Evolutionary conservation across 2,888 invertebrate genomes (phyloP), one percentile per base, ranked within the genome.

Genomic region (Endomychus coccineus): DNA sequence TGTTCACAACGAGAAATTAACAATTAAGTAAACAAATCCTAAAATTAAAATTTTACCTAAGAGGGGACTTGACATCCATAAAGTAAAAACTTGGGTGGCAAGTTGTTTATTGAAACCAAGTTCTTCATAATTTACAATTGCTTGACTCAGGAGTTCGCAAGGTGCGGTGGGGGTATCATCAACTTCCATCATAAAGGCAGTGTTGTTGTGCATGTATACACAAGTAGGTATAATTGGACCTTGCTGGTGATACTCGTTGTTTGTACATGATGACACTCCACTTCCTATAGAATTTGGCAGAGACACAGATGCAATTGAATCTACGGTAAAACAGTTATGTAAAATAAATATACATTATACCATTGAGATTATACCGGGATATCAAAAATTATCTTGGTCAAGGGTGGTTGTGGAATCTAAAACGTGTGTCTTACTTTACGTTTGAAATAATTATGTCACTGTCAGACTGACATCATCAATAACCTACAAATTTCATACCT

Each of bases 31-130:
- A n/a, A n/a, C n/a, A n/a, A n/a, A n/a, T n/a, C n/a, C n/a, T n/a
- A n/a, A n/a, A 21, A 21, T 21, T 21, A 7, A 6, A 21, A 21
- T 21, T 9, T 17, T 3, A 85, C 86, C 86, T 6, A 58, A 96
- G 37, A 91, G 73, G 2, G 89, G 83, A 51, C 94, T 95, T 49
- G 85, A 83, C 77, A 96, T 85, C 96, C 96, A 97, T 45, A 96
- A 67, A 1, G 91, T 83, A 59, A 97, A 95, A 4, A 91, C 77
- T 60, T 83, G 84, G 34, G 81, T 77, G n/a, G 88, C 86, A 39
- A 80, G 61, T 49, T 79, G 75, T 51, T 82, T 77, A 41, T 84
- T 80, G 45, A 95, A 71, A 9, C 83, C 84, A 52, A 95, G 69
- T 60, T 91, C 87, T 55, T 85, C 84, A 44, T 73, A 71, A 52